Evolutionary conservation across 2,113 vertebrate genomes (phyloP).

Genomic region (Bubo bubo): DNA sequence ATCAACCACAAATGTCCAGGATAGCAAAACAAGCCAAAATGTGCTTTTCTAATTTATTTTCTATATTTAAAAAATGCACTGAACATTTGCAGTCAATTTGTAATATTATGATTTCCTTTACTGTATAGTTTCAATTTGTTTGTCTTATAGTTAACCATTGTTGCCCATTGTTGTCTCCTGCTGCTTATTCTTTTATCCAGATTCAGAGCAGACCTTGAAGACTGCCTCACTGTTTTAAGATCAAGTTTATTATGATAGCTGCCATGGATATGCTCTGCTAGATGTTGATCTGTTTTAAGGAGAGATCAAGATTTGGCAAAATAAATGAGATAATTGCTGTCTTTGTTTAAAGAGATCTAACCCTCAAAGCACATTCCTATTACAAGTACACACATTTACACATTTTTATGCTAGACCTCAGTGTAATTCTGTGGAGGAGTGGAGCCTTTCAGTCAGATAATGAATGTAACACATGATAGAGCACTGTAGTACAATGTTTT

Average conservation of each 20-base stretch:
- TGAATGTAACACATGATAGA: constrained; percentile 39
- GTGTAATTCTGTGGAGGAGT: constrained; percentile 35
- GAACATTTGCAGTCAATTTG: constrained; percentile 54
- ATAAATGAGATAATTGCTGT: constrained; percentile 30
- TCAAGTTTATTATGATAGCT: constrained; percentile 45
- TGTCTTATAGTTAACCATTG: constrained; percentile 44
- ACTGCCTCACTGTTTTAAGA: background rate
- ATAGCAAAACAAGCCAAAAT: constrained; percentile 33
- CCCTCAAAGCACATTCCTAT: constrained; percentile 32
- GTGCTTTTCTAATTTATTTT: constrained; percentile 41
- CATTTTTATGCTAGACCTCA: constrained; percentile 17
- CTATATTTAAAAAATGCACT: background rate
- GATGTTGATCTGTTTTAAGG: constrained; percentile 23
- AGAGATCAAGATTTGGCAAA: constrained; percentile 37
- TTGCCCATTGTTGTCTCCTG: constrained; percentile 9
- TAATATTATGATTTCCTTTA: constrained; percentile 44
- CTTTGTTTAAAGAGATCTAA: constrained; percentile 41
- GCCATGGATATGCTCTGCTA: background rate
- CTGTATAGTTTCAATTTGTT: constrained; percentile 55
- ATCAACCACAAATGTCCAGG: constrained; percentile 27
- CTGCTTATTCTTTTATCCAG: constrained; percentile 14
- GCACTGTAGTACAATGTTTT: constrained; percentile 25
- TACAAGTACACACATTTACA: constrained; percentile 63
- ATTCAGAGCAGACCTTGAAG: constrained; percentile 14
- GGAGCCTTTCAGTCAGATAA: constrained; percentile 8